A percentile compares a stretch with the other conserved stretches of the same genome.
phyloP scores from a whole-genome alignment of 2,888 invertebrate genomes.

The Hemithea aestivaria region DNA sequence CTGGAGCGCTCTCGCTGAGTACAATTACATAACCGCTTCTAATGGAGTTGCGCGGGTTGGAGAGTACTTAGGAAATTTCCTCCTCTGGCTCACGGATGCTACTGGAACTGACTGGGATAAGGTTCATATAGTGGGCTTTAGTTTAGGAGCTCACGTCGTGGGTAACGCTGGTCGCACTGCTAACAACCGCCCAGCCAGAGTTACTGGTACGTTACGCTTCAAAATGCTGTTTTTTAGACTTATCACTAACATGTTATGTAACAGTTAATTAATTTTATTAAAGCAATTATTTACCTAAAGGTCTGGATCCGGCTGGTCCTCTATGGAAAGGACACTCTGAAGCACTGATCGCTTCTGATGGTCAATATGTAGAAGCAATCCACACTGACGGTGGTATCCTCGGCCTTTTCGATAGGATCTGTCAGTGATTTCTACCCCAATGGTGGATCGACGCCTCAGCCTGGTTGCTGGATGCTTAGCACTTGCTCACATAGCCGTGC shows the following conservation, averaged over 20 bases:
- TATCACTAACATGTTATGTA: no score
- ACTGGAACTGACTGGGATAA: constrained; percentile 58
- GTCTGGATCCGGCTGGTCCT: neutral
- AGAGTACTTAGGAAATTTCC: constrained; percentile 54
- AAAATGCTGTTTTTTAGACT: no score
- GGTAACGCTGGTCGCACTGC: constrained; percentile 52
- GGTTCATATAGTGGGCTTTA: constrained; percentile 66
- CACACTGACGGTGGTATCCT: neutral
- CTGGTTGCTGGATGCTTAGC: constrained; percentile 26
- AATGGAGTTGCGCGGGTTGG: constrained; percentile 53
- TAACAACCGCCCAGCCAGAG: constrained; percentile 35
- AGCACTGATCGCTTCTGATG: neutral
- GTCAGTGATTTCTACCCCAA: neutral
- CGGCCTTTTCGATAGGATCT: neutral
- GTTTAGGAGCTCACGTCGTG: constrained; percentile 69
- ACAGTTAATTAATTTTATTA: no score
- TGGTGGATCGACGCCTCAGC: constrained; percentile 16
- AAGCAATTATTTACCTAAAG: neutral
- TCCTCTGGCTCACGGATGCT: constrained; percentile 55
- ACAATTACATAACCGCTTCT: constrained; percentile 46
- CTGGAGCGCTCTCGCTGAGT: constrained; percentile 48
- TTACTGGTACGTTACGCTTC: constrained; percentile 57
- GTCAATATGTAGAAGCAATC: neutral
- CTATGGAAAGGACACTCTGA: neutral
- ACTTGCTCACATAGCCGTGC: constrained; percentile 19